These are phyloP conservation scores for Sanderia malayensis DNA, from an alignment of 30 jellyfish, hydroid and myxozoan genomes.

Conservation along the genomic window DNA sequence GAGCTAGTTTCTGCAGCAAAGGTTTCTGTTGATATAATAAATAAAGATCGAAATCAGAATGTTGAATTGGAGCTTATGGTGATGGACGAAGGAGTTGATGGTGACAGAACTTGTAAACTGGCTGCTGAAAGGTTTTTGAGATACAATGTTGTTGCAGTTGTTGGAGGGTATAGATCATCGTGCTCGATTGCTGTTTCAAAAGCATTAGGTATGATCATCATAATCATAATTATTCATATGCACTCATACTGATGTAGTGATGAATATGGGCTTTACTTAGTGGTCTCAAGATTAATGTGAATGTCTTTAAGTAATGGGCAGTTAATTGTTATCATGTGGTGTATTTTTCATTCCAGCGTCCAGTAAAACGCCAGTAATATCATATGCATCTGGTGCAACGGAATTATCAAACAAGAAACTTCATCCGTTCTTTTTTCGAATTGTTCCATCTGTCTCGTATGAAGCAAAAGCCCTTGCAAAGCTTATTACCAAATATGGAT, in stretches of 20 bases:
- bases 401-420: slow-evolving; percentile 62
- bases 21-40: slow-evolving; percentile 91
- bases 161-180: slow-evolving; percentile 93
- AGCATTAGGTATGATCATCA: slow-evolving; percentile 78
- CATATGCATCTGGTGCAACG: slow-evolving; percentile 85
- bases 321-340: too few species aligned
- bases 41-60: slow-evolving; percentile 61
- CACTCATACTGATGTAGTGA: too few species aligned
- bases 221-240: too few species aligned
- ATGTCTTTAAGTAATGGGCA: too few species aligned
- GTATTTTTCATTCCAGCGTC: slow-evolving; percentile 26
- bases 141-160: slow-evolving; percentile 73
- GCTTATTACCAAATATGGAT: slow-evolving; percentile 69
- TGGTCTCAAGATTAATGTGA: too few species aligned
- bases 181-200: slow-evolving; percentile 80
- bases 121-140: slow-evolving; percentile 70
- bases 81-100: slow-evolving; percentile 93
- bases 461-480: slow-evolving; percentile 63
- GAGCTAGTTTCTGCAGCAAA: slow-evolving; percentile 94
- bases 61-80: slow-evolving; percentile 77
- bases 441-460: slow-evolving; percentile 59
- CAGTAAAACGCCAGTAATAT: slow-evolving; percentile 70
- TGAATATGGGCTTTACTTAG: too few species aligned
- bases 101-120: slow-evolving; percentile 55
- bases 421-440: slow-evolving; percentile 81